Conservation (phyloP, 2,113 vertebrate genomes). For the Anarrhichthys ocellatus region DNA sequence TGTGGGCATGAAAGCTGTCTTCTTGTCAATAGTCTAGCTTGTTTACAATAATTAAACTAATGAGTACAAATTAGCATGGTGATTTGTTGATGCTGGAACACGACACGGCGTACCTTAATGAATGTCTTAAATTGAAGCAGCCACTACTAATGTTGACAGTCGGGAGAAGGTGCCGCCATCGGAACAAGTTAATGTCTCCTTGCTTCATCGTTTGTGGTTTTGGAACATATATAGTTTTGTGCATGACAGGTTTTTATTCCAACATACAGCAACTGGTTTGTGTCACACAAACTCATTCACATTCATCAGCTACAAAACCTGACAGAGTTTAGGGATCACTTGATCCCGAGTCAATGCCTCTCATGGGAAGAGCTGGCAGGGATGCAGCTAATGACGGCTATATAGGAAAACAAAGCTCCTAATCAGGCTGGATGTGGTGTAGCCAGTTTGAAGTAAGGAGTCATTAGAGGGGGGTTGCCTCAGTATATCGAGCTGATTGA, state of each 20-base stretch:
- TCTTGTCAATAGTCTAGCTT: slow-evolving; percentile 42
- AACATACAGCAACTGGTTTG: background rate
- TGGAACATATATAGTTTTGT: background rate
- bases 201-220: slow-evolving; percentile 13
- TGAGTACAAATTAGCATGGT: slow-evolving; percentile 55
- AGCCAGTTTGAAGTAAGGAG: background rate
- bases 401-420: slow-evolving; percentile 29
- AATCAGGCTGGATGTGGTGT: slow-evolving; percentile 10
- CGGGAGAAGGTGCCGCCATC: slow-evolving; percentile 3
- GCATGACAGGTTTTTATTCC: background rate
- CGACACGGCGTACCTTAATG: slow-evolving; percentile 45
- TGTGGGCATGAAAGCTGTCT: background rate
- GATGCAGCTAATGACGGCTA: slow-evolving; percentile 27
- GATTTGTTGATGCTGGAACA: slow-evolving; percentile 52
- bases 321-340: background rate
- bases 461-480: slow-evolving; percentile 1
- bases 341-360: background rate
- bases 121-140: slow-evolving; percentile 28
- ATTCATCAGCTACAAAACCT: slow-evolving; percentile 10
- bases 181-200: slow-evolving; percentile 13
- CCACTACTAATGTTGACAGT: slow-evolving; percentile 25
- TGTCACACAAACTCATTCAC: background rate
- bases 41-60: slow-evolving; percentile 69
- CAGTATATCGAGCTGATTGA: slow-evolving; percentile 1
- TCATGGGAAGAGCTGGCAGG: slow-evolving; percentile 7